Evolutionary conservation across 1,140 invertebrate species (phyloP).

Genomic region (Leptoteleia sp.): DNA sequence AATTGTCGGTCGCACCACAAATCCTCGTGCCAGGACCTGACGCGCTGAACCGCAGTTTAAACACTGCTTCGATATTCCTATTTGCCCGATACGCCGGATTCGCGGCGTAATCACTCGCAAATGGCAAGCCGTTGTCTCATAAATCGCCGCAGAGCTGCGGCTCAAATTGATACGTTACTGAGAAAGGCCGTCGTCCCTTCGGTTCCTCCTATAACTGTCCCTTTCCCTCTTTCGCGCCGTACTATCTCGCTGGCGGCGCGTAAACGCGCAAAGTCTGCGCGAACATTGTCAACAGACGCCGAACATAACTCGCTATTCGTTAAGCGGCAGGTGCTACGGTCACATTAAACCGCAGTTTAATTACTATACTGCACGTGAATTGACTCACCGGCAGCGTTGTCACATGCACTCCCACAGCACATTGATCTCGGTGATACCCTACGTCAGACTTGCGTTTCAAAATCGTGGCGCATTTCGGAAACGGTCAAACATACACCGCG

Average conservation of each 20-base stretch:
- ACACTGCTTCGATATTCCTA: conserved; percentile 66
- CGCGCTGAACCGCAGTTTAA: conserved; percentile 71
- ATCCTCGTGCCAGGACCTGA: conserved; percentile 72
- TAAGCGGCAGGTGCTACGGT: conserved; percentile 76
- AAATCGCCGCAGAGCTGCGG: conserved; percentile 41
- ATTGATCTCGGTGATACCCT: conserved; percentile 74
- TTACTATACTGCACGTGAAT: conserved; percentile 77
- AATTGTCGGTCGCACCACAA: conserved; percentile 76
- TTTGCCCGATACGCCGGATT: conserved; percentile 59
- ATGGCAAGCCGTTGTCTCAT: conserved; percentile 58
- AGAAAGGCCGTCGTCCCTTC: conserved; percentile 17
- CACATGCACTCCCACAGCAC: conserved; percentile 74
- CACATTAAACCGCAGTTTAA: conserved; percentile 80
- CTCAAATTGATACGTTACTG: conserved; percentile 42
- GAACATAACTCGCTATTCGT: conserved; percentile 77
- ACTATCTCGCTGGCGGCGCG: conserved; percentile 7
- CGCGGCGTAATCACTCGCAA: conserved; percentile 55
- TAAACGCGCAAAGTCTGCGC: conserved; percentile 51
- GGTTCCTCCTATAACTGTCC: too few species aligned
- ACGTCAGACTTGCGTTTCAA: conserved; percentile 45
- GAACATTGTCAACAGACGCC: conserved; percentile 72
- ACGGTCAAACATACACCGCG: conserved; percentile 35
- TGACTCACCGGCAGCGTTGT: conserved; percentile 75
- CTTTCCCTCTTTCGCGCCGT: conserved; percentile 12
- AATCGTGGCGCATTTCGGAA: conserved; percentile 41